These are phyloP conservation scores for Incurvaria masculella DNA, from an alignment of 2,888 invertebrate genomes.

Conservation along the genomic window DNA sequence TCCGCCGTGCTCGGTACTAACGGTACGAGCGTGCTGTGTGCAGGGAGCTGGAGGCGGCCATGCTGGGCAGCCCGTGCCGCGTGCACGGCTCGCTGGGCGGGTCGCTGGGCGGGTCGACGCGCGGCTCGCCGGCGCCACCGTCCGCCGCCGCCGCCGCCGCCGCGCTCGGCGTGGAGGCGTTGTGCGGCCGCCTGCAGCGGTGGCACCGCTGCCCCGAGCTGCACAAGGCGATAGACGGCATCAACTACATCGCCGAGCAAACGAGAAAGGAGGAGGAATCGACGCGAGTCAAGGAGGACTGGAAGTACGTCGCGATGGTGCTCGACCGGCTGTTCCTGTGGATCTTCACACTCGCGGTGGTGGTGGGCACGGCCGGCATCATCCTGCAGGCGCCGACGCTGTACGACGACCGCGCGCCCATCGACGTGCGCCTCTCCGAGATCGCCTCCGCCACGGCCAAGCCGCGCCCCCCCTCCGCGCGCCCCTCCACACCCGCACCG, in stretches of 20 bases:
- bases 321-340: constrained; percentile 94
- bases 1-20: too few species aligned
- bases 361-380: constrained; percentile 91
- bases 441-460: constrained; percentile 87
- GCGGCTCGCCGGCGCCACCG: constrained; percentile 26
- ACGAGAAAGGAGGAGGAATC: constrained; percentile 90
- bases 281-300: constrained; percentile 93
- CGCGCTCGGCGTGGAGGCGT: constrained; percentile 53
- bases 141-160: constrained; percentile 42
- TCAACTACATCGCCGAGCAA: constrained; percentile 90
- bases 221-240: constrained; percentile 90
- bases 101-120: constrained; percentile 29
- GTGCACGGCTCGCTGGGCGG: constrained; percentile 46
- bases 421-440: constrained; percentile 85
- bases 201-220: constrained; percentile 92
- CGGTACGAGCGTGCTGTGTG: too few species aligned
- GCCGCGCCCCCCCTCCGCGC: constrained; percentile 61
- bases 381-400: constrained; percentile 93
- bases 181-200: constrained; percentile 64
- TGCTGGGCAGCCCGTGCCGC: constrained; percentile 50
- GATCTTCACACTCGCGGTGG: constrained; percentile 94
- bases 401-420: constrained; percentile 87
- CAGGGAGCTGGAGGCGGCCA: constrained; percentile 56
- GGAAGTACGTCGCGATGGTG: constrained; percentile 99
- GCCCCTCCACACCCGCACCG: constrained; percentile 32